Base-by-base conservation (phyloP, 2,113 vertebrate genomes). In the Bolborhynchus lineola region DNA sequence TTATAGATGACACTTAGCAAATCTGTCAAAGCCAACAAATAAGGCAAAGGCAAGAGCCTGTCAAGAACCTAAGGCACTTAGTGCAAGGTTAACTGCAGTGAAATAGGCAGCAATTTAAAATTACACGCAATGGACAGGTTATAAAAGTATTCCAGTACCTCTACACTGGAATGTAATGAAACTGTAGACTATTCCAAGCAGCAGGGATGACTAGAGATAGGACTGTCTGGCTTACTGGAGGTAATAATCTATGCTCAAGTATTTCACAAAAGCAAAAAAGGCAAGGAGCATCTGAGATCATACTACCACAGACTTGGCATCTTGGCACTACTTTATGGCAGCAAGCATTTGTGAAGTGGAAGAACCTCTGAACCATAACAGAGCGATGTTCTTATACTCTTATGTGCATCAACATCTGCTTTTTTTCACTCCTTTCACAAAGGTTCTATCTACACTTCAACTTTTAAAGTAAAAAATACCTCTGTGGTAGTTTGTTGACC, bases 21-120 rank as follows among this genome's bases (percentile, higher is more conserved):
- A 69, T 75, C 71, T 83, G 16, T 83, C 82, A 86, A 81, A 93
- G 20, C 10, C 64, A 78, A 78, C 3, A 63, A 88, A 28, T 17
- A 47, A 2, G 35, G 42, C 24, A 90, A 90, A 93, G 47, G 16
- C 15, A 86, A 81, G 35, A 84, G n/a, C 70, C 19, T 62, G 37
- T 16, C 0, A 0, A 84, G 62, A 75, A 81, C 13, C 16, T 23
- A 78, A 55, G 42, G 23, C 46, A 71, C 16, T 67, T 90, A 13
- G 9, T 81, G 35, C 25, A 55, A 71, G 46, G 42, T n/a, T 90
- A 88, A 90, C 47, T 83, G 82, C 64, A 83, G 35, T 37, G 64
- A 94, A 94, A 86, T 18, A 81, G 75, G 35, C n/a, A 96, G 49
- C 26, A 53, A 42, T 77, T 90, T 74, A 29, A 94, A 94, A 92